Evolutionary conservation across 2,888 invertebrate genomes (phyloP), one percentile per base, ranked within the genome.

Genomic region (Bellardia pandia): DNA sequence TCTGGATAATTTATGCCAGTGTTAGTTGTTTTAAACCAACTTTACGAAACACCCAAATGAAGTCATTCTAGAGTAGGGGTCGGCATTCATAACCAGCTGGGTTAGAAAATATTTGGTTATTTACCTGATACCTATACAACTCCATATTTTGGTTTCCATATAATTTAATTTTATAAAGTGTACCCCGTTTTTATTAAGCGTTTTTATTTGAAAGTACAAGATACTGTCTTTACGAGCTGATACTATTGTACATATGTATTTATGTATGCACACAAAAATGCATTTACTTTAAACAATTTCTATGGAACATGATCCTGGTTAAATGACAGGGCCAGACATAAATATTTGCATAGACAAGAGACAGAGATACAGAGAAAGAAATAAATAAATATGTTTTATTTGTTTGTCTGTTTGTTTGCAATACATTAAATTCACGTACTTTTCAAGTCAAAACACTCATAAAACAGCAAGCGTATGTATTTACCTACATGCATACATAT

Each of bases 271-370:
- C 40, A 60, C 53, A 71, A 53, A 84, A 77, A 72, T 80, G 71
- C 78, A 82, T 75, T 86, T 64, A 66, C 37, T 89, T 87, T 86
- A 88, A 42, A 53, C 60, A 62, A 6, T 76, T 58, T 42, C 45
- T 48, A 64, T 69, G 51, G 68, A 76, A 79, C 71, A 75, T 81
- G 78, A 45, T 86, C 69, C 90, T 91, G 89, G 90, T 90, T 91
- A 92, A 92, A 92, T 91, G 93, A 92, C 93, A 93, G 90, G 89
- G 90, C 91, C 93, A 93, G 93, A 93, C 92, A 90, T 91, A 92
- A 93, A 93, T 92, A 93, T 93, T 93, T 93, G 92, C 92, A 93
- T 93, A 92, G 92, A 91, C 93, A 92, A 91, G 91, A 89, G 90
- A 1, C 23, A 23, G 23, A 23, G 23, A 23, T 23, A 23, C 0